A percentile compares a stretch with the other conserved stretches of the same genome.
These are phyloP conservation scores for Schizopygopsis malacanthus DNA, from an alignment of 2,797 vertebrate species.

Conservation along the genomic window DNA sequence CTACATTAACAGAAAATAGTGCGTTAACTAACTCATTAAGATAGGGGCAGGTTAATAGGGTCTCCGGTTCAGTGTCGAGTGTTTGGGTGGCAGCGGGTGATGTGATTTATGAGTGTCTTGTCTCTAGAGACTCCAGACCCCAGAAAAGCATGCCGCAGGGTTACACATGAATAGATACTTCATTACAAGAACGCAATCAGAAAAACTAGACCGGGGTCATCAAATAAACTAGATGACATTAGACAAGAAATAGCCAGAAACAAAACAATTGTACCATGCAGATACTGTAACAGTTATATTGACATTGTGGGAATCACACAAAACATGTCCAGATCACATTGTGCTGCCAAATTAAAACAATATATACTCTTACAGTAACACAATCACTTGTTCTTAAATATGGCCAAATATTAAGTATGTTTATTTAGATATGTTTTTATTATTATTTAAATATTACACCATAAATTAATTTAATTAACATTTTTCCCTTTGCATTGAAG, in stretches of 20 bases:
- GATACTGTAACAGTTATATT: neutral
- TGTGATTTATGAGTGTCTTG: conserved; percentile 73
- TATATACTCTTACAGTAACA: no score
- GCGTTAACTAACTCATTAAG: conserved; percentile 75
- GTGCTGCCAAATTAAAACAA: neutral
- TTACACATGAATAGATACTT: neutral
- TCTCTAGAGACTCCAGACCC: conserved; percentile 35
- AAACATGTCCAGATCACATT: neutral
- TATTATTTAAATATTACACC: no score
- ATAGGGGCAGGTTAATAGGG: conserved; percentile 43
- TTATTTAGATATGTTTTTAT: no score
- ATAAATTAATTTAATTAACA: no score
- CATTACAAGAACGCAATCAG: neutral
- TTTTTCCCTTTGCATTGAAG: no score
- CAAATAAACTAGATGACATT: neutral
- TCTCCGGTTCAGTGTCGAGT: conserved; percentile 22
- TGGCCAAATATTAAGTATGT: no score
- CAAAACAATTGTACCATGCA: neutral
- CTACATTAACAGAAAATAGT: conserved; percentile 65
- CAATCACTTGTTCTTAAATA: no score
- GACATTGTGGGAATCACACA: neutral
- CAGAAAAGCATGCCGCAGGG: neutral
- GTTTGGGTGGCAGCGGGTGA: conserved; percentile 52
- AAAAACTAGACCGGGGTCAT: neutral
- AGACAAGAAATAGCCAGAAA: neutral